Conservation (phyloP, 2,113 vertebrate species). For the Myanophis thanlyinensis region DNA sequence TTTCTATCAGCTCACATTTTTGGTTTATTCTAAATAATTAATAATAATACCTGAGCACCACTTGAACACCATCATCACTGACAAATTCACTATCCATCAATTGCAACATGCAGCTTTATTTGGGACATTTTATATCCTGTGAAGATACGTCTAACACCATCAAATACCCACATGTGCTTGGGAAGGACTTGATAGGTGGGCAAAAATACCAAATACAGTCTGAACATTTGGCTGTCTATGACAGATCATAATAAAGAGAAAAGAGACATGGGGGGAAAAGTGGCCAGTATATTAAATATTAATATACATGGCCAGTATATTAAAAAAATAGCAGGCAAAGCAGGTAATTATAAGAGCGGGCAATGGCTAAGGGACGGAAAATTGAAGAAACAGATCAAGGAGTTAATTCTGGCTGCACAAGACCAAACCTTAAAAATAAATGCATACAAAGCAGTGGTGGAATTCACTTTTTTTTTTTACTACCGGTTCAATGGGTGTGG, state of each 20-base stretch:
- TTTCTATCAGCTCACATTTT: conserved; percentile 36
- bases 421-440: neutral
- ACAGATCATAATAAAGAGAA: neutral
- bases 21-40: conserved; percentile 22
- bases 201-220: neutral
- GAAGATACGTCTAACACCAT: neutral
- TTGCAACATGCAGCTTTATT: neutral
- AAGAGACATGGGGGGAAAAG: neutral
- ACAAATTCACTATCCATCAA: neutral
- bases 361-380: neutral
- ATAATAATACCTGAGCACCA: neutral
- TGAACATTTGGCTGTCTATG: neutral
- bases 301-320: neutral
- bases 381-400: neutral
- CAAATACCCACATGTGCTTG: neutral
- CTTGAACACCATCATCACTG: neutral
- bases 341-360: neutral
- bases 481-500: too few species aligned
- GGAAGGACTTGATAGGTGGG: neutral
- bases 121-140: neutral
- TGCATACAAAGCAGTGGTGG: too few species aligned
- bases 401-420: neutral
- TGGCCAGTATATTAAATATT: neutral
- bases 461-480: too few species aligned
- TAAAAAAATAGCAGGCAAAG: neutral